Evolutionary conservation across 1,140 invertebrate species (phyloP), one percentile per base, ranked within the genome.

Genomic region (Tenebrio molitor): DNA sequence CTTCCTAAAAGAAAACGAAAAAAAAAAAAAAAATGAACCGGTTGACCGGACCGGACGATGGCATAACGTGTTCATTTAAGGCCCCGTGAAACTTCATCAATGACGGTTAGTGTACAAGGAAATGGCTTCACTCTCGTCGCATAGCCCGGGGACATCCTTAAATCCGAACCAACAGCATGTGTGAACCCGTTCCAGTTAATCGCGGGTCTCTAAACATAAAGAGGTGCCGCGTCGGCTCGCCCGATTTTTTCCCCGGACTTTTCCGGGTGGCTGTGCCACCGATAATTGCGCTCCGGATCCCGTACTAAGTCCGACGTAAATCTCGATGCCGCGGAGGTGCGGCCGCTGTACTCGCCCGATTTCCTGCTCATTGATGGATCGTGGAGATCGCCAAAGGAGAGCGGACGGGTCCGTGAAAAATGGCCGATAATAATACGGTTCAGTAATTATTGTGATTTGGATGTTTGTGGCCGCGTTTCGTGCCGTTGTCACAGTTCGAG

Each of bases 111-210:
- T 58, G 50, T 10, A 58, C 50, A 23, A 58, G 50, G 50, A 58
- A 58, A 29, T 29, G 50, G 50, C 50, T 58, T 58, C 50, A 58
- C 50, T 58, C 50, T 58, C 50, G 50, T 58, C 50, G 50, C 23
- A 58, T 23, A 58, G 50, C 50, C 50, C 14, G 12, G 19, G 50
- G 50, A 58, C 50, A 58, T 58, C 50, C 50, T 58, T 29, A 29
- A 58, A 58, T 17, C 21, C 7, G 12, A 5, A 5, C 12, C 50
- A n/a, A 12, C 21, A 25, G 23, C 19, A 58, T 58, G 50, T 58
- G 50, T 58, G 50, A 58, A 58, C 50, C 12, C 23, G 50, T 29
- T 58, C 50, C n/a, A 12, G 50, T 50, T 58, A 58, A 58, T 58
- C 19, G 21, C 50, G 7, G 21, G 19, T 58, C 29, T 58, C 29